phyloP scores from a whole-genome alignment of 2,113 vertebrate species.

The Donacobius atricapilla region DNA sequence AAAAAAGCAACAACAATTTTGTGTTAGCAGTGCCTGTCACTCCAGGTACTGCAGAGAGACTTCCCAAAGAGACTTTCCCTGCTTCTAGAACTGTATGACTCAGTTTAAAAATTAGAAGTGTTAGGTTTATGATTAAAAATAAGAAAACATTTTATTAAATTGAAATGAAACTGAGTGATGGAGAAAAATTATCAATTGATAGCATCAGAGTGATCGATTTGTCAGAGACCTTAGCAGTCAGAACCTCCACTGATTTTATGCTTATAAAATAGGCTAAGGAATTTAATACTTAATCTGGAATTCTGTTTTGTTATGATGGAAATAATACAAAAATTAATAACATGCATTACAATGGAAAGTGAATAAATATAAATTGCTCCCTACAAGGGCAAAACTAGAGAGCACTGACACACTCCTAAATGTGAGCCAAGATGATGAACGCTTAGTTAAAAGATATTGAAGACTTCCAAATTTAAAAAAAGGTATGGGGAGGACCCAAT shows the following conservation, averaged over 20 bases:
- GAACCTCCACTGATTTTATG: background rate
- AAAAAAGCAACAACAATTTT: background rate
- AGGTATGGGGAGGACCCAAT: accelerated
- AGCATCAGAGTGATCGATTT: background rate
- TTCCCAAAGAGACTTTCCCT: background rate
- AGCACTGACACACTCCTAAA: background rate
- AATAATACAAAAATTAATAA: background rate
- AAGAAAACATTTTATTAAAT: background rate
- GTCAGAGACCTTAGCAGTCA: background rate
- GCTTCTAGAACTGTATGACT: background rate
- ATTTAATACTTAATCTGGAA: background rate
- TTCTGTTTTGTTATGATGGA: background rate
- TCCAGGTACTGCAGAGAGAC: background rate
- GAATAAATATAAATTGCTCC: background rate
- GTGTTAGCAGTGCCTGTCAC: background rate
- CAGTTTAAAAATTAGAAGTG: background rate
- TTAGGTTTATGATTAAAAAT: background rate
- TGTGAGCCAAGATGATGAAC: background rate
- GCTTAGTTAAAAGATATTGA: background rate
- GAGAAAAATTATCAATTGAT: background rate
- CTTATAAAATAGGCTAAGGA: background rate
- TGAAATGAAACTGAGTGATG: background rate
- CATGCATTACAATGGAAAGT: background rate
- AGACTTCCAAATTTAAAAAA: background rate
- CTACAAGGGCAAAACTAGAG: background rate